Base-by-base conservation (phyloP, 2,113 vertebrate species). In the Eonycteris spelaea region DNA sequence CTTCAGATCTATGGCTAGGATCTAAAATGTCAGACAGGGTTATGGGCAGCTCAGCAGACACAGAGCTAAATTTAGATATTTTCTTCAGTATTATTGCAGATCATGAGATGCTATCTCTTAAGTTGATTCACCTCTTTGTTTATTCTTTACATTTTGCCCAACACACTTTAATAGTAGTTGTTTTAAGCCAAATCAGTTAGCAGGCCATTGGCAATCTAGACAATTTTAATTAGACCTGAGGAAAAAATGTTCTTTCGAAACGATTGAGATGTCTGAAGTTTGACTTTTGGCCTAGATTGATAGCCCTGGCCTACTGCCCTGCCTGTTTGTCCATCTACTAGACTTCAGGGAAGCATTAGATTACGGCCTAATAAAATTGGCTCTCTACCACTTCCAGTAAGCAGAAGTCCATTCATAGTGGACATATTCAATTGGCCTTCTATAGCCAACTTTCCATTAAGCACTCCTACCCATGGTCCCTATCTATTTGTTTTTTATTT, bases 161-260 rank as follows among this genome's bases (percentile, higher is more conserved):
- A 79, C 19, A 89, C 7, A 22, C 30, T 86, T 84, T 48, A 91
- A 70, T 19, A 18, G 82, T 43, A 75, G 40, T 65, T 91, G 22
- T 35, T 93, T 94, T 55, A 92, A 77, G 90, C 65, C 28, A 94
- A 95, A 84, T 84, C 59, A 82, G 28, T 75, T 51, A 92, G 22
- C 33, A 93, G 12, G n/a, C 22, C 79, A 86, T 35, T 95, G 84
- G 26, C 19, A 51, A 51, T 51, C 15, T 51, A 51, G 51, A 51
- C 68, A 90, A 30, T 85, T 94, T 95, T 92, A 94, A 89, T 86
- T 91, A 79, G 79, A 80, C 33, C 87, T 57, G 18, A 94, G 43
- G 26, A 83, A 68, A 45, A 2, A 63, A 85, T 45, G 8, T 67
- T 86, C n/a, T 86, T 96, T 94, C 33, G 68, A 71, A 95, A 70